Base-by-base conservation (phyloP, 2,888 invertebrate species). In the Conus canariensis region DNA sequence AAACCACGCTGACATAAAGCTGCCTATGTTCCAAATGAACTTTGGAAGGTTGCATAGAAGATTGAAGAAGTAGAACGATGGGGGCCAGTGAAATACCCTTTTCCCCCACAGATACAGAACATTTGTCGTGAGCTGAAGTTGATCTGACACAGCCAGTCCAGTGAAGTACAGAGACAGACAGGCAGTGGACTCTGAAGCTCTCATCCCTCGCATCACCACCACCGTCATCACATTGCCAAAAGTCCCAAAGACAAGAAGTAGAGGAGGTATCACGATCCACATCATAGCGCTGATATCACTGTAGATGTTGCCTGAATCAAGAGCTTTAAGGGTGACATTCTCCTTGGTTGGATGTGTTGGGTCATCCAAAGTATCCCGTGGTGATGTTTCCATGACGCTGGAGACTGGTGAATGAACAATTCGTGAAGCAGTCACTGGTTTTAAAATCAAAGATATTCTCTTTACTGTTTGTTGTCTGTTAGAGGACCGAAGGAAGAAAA, bases 161-260 rank as follows among this genome's bases (percentile, higher is more conserved):
- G 58, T 58, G 82, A 83, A 83, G 58, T 83, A 83, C 19, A 19
- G 0, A 19, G 82, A 16, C 58, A 83, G 58, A 58, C 82, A 58
- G 82, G 82, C 82, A 14, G 82, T 83, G 58, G 82, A 19, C 56
- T 56, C 30, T 16, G 82, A 7, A 8, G 58, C 56, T 25, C 82
- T 12, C 82, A 83, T 83, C 82, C 82, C 58, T 22, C 82, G 82
- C 82, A 83, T 83, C 56, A 83, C 82, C 82, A 83, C 56, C 58
- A 83, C 58, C 2, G 58, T 83, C 82, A 83, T 83, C 58, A 83
- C 82, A 19, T 83, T 83, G 82, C 82, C 82, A 5, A 83, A 83
- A 56, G 82, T 56, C 5, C 82, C 82, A 2, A 58, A 19, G 9
- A 83, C 9, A 6, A 83, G 58, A 56, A 83, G 22, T 4, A 56